Percentiles rank a stretch among this genome's conserved stretches.
These are phyloP conservation scores for Clepsis dumicolana DNA, from an alignment of 2,888 invertebrate species.

Conservation along the genomic window DNA sequence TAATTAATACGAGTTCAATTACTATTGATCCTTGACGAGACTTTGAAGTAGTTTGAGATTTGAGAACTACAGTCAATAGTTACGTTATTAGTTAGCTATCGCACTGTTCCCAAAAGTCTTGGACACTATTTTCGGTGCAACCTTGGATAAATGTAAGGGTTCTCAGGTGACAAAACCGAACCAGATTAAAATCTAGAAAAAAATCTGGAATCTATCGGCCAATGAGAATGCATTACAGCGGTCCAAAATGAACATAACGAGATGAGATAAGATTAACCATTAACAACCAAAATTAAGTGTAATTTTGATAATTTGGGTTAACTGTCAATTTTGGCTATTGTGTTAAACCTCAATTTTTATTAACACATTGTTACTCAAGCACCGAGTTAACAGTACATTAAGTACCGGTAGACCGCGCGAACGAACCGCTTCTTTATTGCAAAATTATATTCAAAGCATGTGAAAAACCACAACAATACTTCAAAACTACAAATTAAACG, in stretches of 20 bases:
- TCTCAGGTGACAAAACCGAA: too few species aligned
- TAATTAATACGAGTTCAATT: conserved; percentile 14
- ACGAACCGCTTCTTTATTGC: conserved; percentile 10
- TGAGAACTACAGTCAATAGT: background rate
- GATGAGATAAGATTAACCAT: too few species aligned
- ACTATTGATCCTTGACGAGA: background rate
- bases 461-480: conserved; percentile 36
- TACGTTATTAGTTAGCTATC: background rate
- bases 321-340: background rate
- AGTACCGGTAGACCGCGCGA: conserved; percentile 7
- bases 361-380: background rate
- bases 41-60: background rate
- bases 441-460: conserved; percentile 34
- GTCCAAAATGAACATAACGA: too few species aligned
- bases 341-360: background rate
- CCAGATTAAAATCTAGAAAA: too few species aligned
- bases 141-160: too few species aligned
- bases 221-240: too few species aligned
- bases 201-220: too few species aligned
- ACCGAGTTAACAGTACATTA: conserved; percentile 6
- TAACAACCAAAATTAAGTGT: background rate
- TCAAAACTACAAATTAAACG: conserved; percentile 31
- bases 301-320: background rate
- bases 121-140: too few species aligned
- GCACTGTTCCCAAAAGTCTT: too few species aligned